A percentile compares a stretch with the other conserved stretches of the same genome.
These are phyloP conservation scores for Cercopithecus hamlyni DNA, from an alignment of 2,797 vertebrate species.

Conservation along the genomic window DNA sequence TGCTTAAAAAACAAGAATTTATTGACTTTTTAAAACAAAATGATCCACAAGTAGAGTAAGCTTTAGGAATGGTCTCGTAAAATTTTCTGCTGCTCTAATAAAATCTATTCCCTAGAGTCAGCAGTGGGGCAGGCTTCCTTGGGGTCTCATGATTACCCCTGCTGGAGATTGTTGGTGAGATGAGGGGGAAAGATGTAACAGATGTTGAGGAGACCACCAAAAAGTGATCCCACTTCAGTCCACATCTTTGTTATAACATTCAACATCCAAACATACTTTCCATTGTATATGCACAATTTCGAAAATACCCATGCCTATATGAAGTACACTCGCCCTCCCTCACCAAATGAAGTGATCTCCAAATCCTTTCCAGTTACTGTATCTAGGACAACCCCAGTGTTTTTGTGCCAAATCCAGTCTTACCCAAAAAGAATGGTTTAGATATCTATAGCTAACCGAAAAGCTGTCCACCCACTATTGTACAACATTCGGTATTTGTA, in stretches of 20 bases:
- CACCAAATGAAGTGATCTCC: background rate
- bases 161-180: background rate
- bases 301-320: background rate
- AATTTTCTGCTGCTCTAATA: background rate
- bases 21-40: background rate
- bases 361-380: background rate
- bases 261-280: background rate
- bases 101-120: background rate
- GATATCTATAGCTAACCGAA: background rate
- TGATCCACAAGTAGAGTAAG: background rate
- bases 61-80: background rate
- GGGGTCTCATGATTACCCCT: background rate
- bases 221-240: background rate
- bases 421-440: background rate
- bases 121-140: background rate
- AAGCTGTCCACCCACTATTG: background rate
- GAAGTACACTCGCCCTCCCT: background rate
- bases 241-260: background rate
- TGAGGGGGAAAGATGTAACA: background rate
- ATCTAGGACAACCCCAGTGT: background rate
- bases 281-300: background rate
- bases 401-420: background rate
- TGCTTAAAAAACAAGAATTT: background rate
- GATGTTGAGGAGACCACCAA: background rate
- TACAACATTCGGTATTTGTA: background rate